Percentiles rank a stretch among this genome's conserved stretches.
Evolutionary conservation across 1,140 invertebrate genomes (phyloP).

Genomic region (Aricia agestis): DNA sequence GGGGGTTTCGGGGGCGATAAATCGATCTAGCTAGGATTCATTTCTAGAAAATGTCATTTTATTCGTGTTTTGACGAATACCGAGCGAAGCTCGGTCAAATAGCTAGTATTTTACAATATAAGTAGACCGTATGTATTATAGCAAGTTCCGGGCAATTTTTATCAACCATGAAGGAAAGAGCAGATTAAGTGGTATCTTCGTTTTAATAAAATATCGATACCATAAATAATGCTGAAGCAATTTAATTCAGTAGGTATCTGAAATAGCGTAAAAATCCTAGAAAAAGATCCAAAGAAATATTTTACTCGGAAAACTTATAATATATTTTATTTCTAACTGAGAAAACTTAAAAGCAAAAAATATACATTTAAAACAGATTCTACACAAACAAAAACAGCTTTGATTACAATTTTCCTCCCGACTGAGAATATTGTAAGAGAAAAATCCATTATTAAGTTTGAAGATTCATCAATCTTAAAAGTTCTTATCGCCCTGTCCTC

Average conservation of each 20-base stretch:
- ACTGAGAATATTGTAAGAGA: conserved; percentile 6
- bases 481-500: conserved; percentile 39
- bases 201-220: neutral
- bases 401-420: neutral
- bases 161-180: neutral
- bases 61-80: too few species aligned
- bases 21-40: too few species aligned
- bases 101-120: too few species aligned
- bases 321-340: too few species aligned
- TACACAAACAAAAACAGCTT: neutral
- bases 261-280: neutral
- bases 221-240: neutral
- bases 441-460: conserved; percentile 35
- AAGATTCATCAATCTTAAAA: conserved; percentile 46
- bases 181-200: neutral
- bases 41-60: too few species aligned
- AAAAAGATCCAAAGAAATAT: neutral
- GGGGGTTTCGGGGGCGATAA: too few species aligned
- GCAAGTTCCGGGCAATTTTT: too few species aligned
- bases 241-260: neutral
- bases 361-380: too few species aligned
- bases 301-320: too few species aligned
- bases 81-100: too few species aligned
- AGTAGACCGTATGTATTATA: too few species aligned
- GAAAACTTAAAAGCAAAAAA: too few species aligned